Evolutionary conservation across 2,888 invertebrate genomes (phyloP).

Genomic region (Lagria hirta): DNA sequence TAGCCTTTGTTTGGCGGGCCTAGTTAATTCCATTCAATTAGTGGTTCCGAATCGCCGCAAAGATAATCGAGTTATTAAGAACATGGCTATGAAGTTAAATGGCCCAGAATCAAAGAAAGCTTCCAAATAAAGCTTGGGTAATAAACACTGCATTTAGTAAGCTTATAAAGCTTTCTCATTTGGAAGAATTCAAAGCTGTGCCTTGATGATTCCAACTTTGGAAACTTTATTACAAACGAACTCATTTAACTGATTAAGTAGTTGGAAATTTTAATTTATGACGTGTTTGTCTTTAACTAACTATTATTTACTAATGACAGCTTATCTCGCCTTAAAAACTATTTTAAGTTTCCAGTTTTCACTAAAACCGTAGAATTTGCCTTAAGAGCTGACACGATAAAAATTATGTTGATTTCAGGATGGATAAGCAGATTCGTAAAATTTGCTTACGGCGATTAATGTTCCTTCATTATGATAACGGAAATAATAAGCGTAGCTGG

Average conservation of each 20-base stretch:
- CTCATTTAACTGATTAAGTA: constrained; percentile 38
- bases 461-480: constrained; percentile 10
- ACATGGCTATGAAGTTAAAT: constrained; percentile 44
- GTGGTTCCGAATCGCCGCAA: constrained; percentile 23
- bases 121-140: constrained; percentile 37
- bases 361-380: too few species aligned
- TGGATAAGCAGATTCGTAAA: constrained; percentile 5
- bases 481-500: constrained; percentile 5
- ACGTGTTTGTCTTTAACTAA: constrained; percentile 20
- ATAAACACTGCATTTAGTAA: constrained; percentile 40
- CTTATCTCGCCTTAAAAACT: constrained; percentile 6
- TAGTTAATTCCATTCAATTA: constrained; percentile 27
- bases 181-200: constrained; percentile 40
- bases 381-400: constrained; percentile 9
- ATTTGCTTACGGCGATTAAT: constrained; percentile 10
- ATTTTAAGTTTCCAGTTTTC: constrained; percentile 9
- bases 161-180: constrained; percentile 39
- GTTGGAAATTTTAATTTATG: constrained; percentile 29
- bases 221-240: constrained; percentile 43
- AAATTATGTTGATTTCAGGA: constrained; percentile 8
- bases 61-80: constrained; percentile 44
- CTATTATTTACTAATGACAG: constrained; percentile 9
- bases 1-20: constrained; percentile 15
- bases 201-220: constrained; percentile 40
- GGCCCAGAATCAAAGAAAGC: constrained; percentile 42